These are phyloP conservation scores for Atherinosoma microstoma DNA, from an alignment of 2,797 vertebrate species.

Conservation along the genomic window DNA sequence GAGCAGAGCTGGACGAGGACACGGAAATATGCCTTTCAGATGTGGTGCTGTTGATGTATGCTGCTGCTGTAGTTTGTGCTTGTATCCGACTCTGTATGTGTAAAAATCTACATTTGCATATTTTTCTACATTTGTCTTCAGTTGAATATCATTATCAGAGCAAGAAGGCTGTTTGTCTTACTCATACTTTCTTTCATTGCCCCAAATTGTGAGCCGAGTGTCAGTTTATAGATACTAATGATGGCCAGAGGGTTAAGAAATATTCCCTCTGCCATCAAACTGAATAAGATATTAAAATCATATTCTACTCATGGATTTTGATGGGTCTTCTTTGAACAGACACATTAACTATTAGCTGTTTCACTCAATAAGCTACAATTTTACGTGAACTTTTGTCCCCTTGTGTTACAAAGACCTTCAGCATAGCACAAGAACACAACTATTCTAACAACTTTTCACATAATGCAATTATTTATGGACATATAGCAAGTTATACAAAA, in stretches of 20 bases:
- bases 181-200: conserved; percentile 36
- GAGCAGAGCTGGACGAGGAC: conserved; percentile 30
- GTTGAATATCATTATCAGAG: conserved; percentile 23
- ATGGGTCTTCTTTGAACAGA: conserved; percentile 46
- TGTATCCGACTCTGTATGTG: conserved; percentile 11
- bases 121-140: background rate
- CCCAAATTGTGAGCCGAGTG: conserved; percentile 19
- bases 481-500: background rate
- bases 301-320: conserved; percentile 11
- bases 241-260: conserved; percentile 45
- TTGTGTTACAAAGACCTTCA: conserved; percentile 6
- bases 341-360: conserved; percentile 33
- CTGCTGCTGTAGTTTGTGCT: conserved; percentile 8
- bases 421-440: background rate
- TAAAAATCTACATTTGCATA: conserved; percentile 37
- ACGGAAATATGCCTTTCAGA: conserved; percentile 27
- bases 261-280: conserved; percentile 48
- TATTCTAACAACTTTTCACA: conserved; percentile 6
- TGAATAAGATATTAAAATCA: conserved; percentile 61
- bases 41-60: conserved; percentile 11
- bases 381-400: conserved; percentile 7
- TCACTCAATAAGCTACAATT: conserved; percentile 1
- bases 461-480: background rate
- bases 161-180: conserved; percentile 14
- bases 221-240: conserved; percentile 55